A percentile compares a stretch with the other conserved stretches of the same genome.
Evolutionary conservation across 2,888 invertebrate species (phyloP).

Genomic region (Odontocolon sp.): DNA sequence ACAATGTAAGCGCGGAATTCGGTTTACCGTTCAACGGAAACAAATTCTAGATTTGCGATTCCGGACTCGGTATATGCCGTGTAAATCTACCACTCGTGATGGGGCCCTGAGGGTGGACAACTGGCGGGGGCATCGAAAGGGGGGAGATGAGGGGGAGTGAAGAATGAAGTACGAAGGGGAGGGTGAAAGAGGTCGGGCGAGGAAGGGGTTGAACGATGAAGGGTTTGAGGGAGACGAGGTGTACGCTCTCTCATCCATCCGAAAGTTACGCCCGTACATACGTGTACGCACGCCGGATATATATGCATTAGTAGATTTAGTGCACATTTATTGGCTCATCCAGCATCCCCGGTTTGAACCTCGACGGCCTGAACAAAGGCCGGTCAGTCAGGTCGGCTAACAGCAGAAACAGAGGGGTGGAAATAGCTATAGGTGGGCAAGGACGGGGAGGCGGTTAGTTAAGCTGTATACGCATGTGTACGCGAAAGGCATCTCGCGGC

Average conservation of each 20-base stretch:
- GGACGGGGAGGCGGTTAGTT: background rate
- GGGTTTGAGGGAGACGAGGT: no score
- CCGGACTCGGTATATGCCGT: conserved; percentile 8
- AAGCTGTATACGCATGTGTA: conserved; percentile 28
- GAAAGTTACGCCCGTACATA: conserved; percentile 17
- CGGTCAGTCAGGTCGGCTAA: conserved; percentile 62
- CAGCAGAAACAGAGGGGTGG: background rate
- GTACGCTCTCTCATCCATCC: conserved; percentile 13
- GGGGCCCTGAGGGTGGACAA: background rate
- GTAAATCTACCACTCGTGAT: background rate
- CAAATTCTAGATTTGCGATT: conserved; percentile 24
- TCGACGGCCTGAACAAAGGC: conserved; percentile 67
- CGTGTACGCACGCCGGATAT: conserved; percentile 42
- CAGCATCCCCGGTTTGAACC: conserved; percentile 8
- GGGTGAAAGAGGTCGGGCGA: background rate
- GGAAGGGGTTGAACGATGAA: conserved; percentile 5
- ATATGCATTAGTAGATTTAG: conserved; percentile 70
- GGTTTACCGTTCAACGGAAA: conserved; percentile 26
- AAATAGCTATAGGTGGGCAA: background rate
- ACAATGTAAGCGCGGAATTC: conserved; percentile 16
- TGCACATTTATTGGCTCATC: conserved; percentile 73
- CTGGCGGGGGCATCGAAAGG: background rate
- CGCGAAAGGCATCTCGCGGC: conserved; percentile 67
- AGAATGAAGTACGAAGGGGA: background rate
- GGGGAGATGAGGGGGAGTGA: background rate